A percentile compares a stretch with the other conserved stretches of the same genome.
These are phyloP conservation scores for Spheniscus humboldti DNA, from an alignment of 2,797 vertebrate species.

Conservation along the genomic window DNA sequence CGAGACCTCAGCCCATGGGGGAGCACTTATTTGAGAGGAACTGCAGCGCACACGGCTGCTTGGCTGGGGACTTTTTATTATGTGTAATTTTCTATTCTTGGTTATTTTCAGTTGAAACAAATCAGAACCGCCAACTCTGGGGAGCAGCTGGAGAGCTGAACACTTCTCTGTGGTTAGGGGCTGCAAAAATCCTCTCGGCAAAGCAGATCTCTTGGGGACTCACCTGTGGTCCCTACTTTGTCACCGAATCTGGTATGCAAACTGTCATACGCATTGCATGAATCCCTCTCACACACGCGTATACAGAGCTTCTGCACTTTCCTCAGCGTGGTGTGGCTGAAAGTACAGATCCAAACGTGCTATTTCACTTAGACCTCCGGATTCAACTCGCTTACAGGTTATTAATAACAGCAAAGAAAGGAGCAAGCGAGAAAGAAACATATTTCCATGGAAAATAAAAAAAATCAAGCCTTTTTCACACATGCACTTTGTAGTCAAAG, in stretches of 20 bases:
- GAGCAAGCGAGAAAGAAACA: background rate
- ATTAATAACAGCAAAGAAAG: background rate
- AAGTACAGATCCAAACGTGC: background rate
- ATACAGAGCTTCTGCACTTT: background rate
- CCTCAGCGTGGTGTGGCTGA: background rate
- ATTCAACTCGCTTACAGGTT: background rate
- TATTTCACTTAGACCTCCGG: background rate
- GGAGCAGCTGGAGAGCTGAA: background rate
- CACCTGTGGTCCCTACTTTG: slow-evolving; percentile 2
- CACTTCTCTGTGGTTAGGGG: background rate
- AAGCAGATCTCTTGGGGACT: background rate
- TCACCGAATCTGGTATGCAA: background rate
- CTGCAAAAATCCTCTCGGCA: background rate
- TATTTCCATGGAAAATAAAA: background rate
- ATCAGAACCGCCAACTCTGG: background rate
- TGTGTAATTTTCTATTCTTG: background rate
- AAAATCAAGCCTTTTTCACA: background rate
- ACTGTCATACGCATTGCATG: background rate
- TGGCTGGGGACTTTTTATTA: background rate
- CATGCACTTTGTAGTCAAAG: background rate
- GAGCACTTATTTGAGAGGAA: background rate
- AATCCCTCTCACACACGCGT: background rate
- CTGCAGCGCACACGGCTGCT: background rate
- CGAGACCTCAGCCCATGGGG: background rate
- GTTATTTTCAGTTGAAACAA: background rate